Base-by-base conservation (phyloP, 35 echinoderm and acorn worm genomes). In the Stichopus chloronotus region DNA sequence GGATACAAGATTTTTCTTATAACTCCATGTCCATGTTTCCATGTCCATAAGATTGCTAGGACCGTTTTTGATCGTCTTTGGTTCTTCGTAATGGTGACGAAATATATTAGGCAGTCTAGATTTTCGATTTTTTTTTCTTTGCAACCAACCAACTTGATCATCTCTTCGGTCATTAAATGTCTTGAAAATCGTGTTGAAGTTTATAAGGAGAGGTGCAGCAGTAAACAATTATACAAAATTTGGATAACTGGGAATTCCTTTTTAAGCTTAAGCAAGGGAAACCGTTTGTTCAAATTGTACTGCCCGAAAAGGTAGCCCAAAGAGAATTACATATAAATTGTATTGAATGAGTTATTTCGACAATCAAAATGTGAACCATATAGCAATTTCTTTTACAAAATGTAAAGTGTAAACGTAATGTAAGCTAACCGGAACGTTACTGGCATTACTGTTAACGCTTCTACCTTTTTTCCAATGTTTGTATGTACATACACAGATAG, bases 151-250 rank as follows among this genome's bases (percentile, higher is more conserved):
- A 76, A 76, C 72, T 76, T 17, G 72, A 76, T 76, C 25, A 76
- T 76, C 72, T 76, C 72, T 11, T 76, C 71, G 71, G 5, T 76
- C 24, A 76, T 76, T 76, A 76, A 76, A 76, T 76, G 72, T 24
- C 19, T 76, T 76, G 72, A 76, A 76, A 76, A 76, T 76, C 72
- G 72, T 11, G 72, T 76, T 76, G 25, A 76, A 76, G 72, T 76
- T 8, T 4, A 76, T 11, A 76, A 8, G 14, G 72, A 76, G 72
- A 76, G 72, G 72, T 76, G 25, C 0, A 76, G 0, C 72, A 76
- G 72, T 76, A 76, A 76, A 76, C 7, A 76, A 76, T 0, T 76
- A 3, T 24, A 76, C 4, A 76, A 76, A 76, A 11, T 76, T 11
- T 76, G 72, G 72, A 76, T 17, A 17, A 0, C 7, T 17, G 14